Evolutionary conservation across 2,797 vertebrate species (phyloP).

Genomic region (Pangasius larnaudii): DNA sequence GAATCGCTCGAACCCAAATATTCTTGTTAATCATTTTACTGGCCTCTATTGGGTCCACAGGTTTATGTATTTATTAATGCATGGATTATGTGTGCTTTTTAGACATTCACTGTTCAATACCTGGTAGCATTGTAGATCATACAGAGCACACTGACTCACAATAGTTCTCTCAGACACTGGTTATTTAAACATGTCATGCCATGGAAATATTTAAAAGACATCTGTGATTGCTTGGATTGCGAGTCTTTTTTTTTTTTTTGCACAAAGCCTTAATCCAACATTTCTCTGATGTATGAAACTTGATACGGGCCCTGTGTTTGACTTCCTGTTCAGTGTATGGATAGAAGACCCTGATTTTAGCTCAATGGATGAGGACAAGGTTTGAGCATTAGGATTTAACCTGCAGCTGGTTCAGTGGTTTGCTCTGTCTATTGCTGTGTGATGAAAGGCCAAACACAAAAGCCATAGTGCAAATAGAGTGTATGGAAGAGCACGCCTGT

Average conservation of each 20-base stretch:
- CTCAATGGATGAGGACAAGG: conserved; percentile 70
- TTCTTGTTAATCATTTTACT: conserved; percentile 8
- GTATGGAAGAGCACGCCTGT: conserved; percentile 54
- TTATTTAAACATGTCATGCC: conserved; percentile 54
- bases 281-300: conserved; percentile 51
- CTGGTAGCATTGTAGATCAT: conserved; percentile 6
- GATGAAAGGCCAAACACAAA: conserved; percentile 83
- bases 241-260: not conserved
- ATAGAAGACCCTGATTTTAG: conserved; percentile 76
- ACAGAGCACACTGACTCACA: conserved; percentile 33
- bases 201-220: conserved; percentile 49
- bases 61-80: conserved; percentile 1
- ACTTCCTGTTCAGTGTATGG: conserved; percentile 65
- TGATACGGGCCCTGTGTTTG: conserved; percentile 65
- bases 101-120: not conserved
- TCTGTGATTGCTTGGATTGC: conserved; percentile 46
- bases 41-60: not conserved
- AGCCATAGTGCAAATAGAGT: conserved; percentile 71
- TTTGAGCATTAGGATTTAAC: conserved; percentile 94
- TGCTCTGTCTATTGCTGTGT: conserved; percentile 79
- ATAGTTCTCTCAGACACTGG: conserved; percentile 34
- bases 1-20: not conserved
- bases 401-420: conserved; percentile 83
- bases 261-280: conserved; percentile 48
- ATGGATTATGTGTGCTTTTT: not conserved